A percentile compares a stretch with the other conserved stretches of the same genome.
Conservation (phyloP, 1,140 invertebrate genomes). For the Danaus plexippus region DNA sequence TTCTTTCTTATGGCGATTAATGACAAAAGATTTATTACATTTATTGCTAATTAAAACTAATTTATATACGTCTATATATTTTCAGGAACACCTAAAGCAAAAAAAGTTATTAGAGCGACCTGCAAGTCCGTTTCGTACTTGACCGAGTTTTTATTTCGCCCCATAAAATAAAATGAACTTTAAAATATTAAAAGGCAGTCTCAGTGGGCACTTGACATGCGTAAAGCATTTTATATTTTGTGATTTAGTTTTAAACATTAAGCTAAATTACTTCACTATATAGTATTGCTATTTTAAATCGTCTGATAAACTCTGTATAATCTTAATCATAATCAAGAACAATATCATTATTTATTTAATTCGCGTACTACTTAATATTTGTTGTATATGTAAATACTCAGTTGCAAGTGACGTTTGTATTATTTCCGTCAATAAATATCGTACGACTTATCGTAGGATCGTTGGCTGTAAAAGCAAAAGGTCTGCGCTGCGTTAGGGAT, state of each 20-base stretch:
- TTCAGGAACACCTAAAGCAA: background rate
- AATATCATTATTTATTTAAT: no score
- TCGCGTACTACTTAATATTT: no score
- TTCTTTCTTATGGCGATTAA: no score
- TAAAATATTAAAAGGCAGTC: slow-evolving; percentile 47
- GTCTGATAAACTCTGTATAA: no score
- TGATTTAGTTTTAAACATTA: slow-evolving; percentile 15
- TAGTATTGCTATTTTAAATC: no score
- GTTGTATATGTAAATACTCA: no score
- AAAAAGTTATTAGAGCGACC: slow-evolving; percentile 17
- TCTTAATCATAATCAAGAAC: no score
- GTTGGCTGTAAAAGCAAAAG: slow-evolving; percentile 11
- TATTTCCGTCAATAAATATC: background rate
- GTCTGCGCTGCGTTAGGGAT: slow-evolving; percentile 34
- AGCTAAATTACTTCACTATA: background rate
- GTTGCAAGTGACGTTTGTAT: background rate
- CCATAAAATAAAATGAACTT: slow-evolving; percentile 55
- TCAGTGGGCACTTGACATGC: slow-evolving; percentile 24
- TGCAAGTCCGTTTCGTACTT: slow-evolving; percentile 30
- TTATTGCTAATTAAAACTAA: no score
- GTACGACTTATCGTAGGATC: background rate
- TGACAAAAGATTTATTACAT: no score
- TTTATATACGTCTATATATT: no score
- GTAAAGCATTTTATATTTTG: slow-evolving; percentile 20
- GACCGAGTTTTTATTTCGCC: slow-evolving; percentile 38